phyloP scores from a whole-genome alignment of 2,113 vertebrate genomes.

The Corythornis madagascariensis region DNA sequence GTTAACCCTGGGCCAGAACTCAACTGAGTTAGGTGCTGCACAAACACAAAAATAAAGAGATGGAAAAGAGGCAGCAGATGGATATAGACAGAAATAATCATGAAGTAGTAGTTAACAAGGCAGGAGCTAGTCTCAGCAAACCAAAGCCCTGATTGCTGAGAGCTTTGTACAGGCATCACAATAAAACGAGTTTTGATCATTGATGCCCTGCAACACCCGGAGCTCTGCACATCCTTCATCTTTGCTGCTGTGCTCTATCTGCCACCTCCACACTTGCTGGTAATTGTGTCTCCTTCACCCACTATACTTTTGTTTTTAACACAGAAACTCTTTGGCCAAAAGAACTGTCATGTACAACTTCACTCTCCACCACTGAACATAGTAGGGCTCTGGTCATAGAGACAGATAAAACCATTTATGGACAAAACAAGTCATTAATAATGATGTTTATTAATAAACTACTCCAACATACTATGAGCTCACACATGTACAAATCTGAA shows the following conservation, averaged over 20 bases:
- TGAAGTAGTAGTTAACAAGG: conserved; percentile 55
- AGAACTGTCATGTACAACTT: accelerated
- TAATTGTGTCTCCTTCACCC: neutral
- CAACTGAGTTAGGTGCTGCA: neutral
- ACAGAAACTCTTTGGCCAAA: neutral
- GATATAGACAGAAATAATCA: conserved; percentile 63
- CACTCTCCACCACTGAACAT: accelerated
- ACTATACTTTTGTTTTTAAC: neutral
- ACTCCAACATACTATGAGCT: neutral
- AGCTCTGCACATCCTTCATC: conserved; percentile 35
- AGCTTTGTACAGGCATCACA: conserved; percentile 19
- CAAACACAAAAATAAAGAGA: neutral
- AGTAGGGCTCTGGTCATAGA: accelerated
- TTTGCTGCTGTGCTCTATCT: neutral
- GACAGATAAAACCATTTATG: neutral
- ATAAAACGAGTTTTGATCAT: conserved; percentile 51
- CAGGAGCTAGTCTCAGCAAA: conserved; percentile 36
- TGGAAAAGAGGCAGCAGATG: conserved; percentile 54
- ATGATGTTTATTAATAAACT: neutral
- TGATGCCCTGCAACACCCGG: neutral
- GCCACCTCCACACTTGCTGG: neutral
- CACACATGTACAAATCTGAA: neutral
- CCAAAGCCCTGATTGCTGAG: conserved; percentile 19
- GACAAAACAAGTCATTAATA: neutral
- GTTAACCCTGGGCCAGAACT: conserved; percentile 7